These are phyloP conservation scores for Macropodus opercularis DNA, from an alignment of 2,797 vertebrate genomes.

Conservation along the genomic window DNA sequence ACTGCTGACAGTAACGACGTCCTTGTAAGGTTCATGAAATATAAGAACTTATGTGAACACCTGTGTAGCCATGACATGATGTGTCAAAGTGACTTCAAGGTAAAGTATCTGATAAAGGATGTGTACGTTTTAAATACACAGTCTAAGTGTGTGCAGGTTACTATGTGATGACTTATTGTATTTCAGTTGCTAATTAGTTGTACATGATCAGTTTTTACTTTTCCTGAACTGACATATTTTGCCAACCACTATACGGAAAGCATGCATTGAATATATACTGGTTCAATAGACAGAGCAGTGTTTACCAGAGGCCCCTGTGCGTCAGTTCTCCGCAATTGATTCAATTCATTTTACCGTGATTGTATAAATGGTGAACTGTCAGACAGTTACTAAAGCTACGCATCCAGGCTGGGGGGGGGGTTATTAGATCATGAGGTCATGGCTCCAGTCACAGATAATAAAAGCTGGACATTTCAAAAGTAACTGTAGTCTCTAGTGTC, in stretches of 20 bases:
- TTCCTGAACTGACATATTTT: neutral
- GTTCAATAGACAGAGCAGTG: constrained; percentile 5
- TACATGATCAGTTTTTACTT: too few species aligned
- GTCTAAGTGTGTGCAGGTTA: too few species aligned
- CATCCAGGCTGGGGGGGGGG: neutral
- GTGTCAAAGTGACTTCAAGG: neutral
- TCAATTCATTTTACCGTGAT: constrained; percentile 13
- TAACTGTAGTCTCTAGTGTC: constrained; percentile 10
- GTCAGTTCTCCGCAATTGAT: constrained; percentile 3
- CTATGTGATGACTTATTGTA: too few species aligned
- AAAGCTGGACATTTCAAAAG: constrained; percentile 19
- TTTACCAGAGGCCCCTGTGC: constrained; percentile 3
- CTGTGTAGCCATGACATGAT: neutral
- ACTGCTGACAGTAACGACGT: constrained; percentile 5
- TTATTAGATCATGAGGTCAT: constrained; percentile 13
- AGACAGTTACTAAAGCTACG: neutral
- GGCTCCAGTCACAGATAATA: constrained; percentile 12
- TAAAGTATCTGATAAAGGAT: neutral
- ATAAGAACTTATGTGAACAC: constrained; percentile 7
- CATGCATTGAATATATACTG: neutral
- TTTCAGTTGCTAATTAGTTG: too few species aligned
- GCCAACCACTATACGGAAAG: neutral
- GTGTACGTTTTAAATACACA: neutral
- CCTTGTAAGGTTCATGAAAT: constrained; percentile 4
- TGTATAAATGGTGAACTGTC: constrained; percentile 5